Evolutionary conservation across 1,140 invertebrate genomes (phyloP), one percentile per base, ranked within the genome.

Genomic region (Homarus americanus): DNA sequence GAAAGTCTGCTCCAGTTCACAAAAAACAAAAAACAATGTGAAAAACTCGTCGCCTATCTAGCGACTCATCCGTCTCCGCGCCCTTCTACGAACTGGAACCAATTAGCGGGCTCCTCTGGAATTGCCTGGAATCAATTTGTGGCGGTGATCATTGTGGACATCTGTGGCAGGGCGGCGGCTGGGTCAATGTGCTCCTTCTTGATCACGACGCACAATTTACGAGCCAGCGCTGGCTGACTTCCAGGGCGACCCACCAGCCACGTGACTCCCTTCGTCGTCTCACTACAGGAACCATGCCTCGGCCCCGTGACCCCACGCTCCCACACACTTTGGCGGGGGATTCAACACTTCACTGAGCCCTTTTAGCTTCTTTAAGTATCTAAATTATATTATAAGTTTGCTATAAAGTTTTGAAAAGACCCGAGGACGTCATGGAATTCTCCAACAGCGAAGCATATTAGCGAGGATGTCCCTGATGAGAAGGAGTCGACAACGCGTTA

Each of bases 61-160:
- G 53, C 72, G 28, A 63, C 63, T 20, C 41, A 40, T 53, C 3
- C 88, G 32, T 36, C 24, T 63, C 44, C 88, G 80, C 38, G 73
- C 34, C 82, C 66, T 84, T 63, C 72, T 58, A 40, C 41, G 41
- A 84, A 91, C 88, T 91, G 88, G 82, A 91, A 84, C 88, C 88
- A 91, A 91, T 91, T 91, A 91, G 88, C 66, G 72, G 44, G 80
- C 88, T 84, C 88, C 80, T 78, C 88, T 91, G 80, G 80, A 91
- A 91, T 91, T 83, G 88, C 88, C 80, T 83, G 82, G 80, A 91
- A 91, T 91, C 88, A 91, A 91, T 91, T 91, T 91, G 88, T 91
- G 88, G 80, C 49, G 88, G 80, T 84, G 88, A 91, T 91, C 79
- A 91, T 84, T 84, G 88, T 91, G 88, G 88, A 91, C 88, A 91